Percentiles rank a stretch among this genome's conserved stretches.
phyloP scores from a whole-genome alignment of 2,797 vertebrate species.

The Girardinus metallicus region DNA sequence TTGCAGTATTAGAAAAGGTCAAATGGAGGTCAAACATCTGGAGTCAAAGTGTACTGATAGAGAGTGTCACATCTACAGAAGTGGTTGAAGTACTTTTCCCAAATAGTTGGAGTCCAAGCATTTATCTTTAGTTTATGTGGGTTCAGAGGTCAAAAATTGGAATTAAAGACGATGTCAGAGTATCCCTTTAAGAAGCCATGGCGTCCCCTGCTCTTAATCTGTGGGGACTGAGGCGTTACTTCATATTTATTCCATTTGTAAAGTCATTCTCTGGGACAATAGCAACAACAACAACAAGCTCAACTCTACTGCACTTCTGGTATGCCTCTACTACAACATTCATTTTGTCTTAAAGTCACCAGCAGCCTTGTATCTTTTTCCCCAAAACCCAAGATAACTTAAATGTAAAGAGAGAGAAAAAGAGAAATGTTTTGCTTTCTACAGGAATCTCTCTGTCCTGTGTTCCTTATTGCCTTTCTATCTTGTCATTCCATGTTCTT shows the following conservation, averaged over 20 bases:
- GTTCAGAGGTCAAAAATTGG: neutral
- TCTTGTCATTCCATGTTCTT: slow-evolving; percentile 59
- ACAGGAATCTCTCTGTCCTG: slow-evolving; percentile 26
- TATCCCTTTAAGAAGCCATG: slow-evolving; percentile 36
- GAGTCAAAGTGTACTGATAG: slow-evolving; percentile 48
- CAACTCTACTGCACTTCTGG: slow-evolving; percentile 61
- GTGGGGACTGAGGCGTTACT: slow-evolving; percentile 12
- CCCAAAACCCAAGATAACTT: slow-evolving; percentile 64
- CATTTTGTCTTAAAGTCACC: slow-evolving; percentile 84
- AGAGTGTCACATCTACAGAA: slow-evolving; percentile 30
- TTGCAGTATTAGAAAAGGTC: slow-evolving; percentile 35
- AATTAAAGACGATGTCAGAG: slow-evolving; percentile 6
- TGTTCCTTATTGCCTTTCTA: slow-evolving; percentile 53
- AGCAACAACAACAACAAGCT: slow-evolving; percentile 57
- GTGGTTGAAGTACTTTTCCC: neutral
- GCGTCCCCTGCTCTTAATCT: slow-evolving; percentile 5
- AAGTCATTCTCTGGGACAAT: slow-evolving; percentile 69
- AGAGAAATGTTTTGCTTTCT: slow-evolving; percentile 28
- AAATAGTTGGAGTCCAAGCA: neutral
- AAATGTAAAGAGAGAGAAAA: slow-evolving; percentile 51
- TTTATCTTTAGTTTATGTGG: slow-evolving; percentile 19
- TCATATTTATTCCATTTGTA: slow-evolving; percentile 40
- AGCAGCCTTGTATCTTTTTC: slow-evolving; percentile 79
- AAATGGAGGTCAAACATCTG: slow-evolving; percentile 50
- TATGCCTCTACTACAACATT: slow-evolving; percentile 59